Percentiles rank a stretch among this genome's conserved stretches.
These are phyloP conservation scores for Bryconaethiops microstoma DNA, from an alignment of 2,797 vertebrate species.

Conservation along the genomic window DNA sequence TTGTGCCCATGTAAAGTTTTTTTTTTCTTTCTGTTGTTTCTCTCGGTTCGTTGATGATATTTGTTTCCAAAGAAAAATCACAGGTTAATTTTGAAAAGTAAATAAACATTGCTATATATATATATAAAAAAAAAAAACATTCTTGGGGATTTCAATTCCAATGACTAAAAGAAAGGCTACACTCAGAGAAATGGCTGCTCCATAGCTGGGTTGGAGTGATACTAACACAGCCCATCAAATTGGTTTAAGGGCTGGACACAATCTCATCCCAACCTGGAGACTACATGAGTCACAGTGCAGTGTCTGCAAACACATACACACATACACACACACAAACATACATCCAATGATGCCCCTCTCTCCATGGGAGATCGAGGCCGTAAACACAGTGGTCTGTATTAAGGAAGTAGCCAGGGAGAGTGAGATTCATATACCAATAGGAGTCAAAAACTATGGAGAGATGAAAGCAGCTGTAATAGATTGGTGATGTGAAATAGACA, in stretches of 20 bases:
- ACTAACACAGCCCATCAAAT: constrained; percentile 38
- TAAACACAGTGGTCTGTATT: constrained; percentile 69
- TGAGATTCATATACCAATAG: constrained; percentile 42
- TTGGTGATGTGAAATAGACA: neutral
- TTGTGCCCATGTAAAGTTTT: constrained; percentile 64
- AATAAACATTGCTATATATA: constrained; percentile 43
- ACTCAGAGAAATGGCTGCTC: constrained; percentile 66
- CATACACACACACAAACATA: constrained; percentile 58
- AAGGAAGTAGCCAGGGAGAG: constrained; percentile 60
- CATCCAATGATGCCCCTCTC: constrained; percentile 75
- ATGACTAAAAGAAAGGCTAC: constrained; percentile 71
- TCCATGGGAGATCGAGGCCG: constrained; percentile 77
- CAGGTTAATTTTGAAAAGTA: constrained; percentile 62
- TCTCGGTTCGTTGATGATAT: constrained; percentile 66
- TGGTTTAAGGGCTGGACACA: constrained; percentile 33
- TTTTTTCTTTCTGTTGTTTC: constrained; percentile 61
- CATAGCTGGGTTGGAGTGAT: constrained; percentile 43
- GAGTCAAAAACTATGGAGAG: constrained; percentile 16
- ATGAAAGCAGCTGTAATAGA: constrained; percentile 5
- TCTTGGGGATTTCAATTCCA: constrained; percentile 60
- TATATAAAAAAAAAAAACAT: constrained; percentile 51
- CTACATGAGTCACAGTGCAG: constrained; percentile 78
- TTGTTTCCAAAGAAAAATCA: constrained; percentile 59
- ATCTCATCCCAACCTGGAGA: constrained; percentile 56
- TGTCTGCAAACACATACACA: constrained; percentile 68